Conservation (phyloP, 2,888 invertebrate species). For the Cephus nigrinus region DNA sequence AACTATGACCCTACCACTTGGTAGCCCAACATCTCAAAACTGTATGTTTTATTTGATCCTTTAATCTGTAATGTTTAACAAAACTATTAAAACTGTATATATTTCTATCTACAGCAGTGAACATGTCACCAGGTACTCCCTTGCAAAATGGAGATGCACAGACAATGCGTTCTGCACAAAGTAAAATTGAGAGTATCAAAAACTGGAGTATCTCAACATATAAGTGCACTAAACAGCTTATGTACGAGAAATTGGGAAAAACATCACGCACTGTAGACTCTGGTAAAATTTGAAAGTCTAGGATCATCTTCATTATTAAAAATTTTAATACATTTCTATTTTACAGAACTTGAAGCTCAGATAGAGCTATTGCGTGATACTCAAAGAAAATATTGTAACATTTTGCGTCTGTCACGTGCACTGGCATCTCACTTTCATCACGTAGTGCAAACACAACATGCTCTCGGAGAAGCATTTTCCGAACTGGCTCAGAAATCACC, state of each 20-base stretch:
- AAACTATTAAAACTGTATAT: not conserved
- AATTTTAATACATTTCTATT: constrained; percentile 12
- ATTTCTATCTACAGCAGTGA: constrained; percentile 21
- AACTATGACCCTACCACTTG: constrained; percentile 76
- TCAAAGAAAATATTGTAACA: constrained; percentile 89
- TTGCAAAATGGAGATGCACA: constrained; percentile 75
- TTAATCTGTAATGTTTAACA: not conserved
- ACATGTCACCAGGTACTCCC: constrained; percentile 69
- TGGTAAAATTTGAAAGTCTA: constrained; percentile 66
- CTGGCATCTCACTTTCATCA: constrained; percentile 90
- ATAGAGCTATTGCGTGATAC: constrained; percentile 94
- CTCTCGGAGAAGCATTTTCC: constrained; percentile 92
- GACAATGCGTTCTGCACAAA: constrained; percentile 76
- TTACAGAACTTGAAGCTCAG: constrained; percentile 89
- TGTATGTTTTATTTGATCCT: constrained; percentile 33
- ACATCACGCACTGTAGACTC: constrained; percentile 90
- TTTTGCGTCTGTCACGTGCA: constrained; percentile 86
- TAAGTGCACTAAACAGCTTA: constrained; percentile 96
- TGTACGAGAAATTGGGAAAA: constrained; percentile 96
- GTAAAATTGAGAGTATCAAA: constrained; percentile 91
- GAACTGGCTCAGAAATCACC: constrained; percentile 97
- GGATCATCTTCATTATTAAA: constrained; percentile 13
- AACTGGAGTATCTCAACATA: constrained; percentile 99
- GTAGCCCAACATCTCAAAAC: constrained; percentile 71
- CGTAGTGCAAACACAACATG: constrained; percentile 87